These are phyloP conservation scores for Enteromius unitaeniatus DNA, from an alignment of 2,797 vertebrate genomes.

Conservation along the genomic window DNA sequence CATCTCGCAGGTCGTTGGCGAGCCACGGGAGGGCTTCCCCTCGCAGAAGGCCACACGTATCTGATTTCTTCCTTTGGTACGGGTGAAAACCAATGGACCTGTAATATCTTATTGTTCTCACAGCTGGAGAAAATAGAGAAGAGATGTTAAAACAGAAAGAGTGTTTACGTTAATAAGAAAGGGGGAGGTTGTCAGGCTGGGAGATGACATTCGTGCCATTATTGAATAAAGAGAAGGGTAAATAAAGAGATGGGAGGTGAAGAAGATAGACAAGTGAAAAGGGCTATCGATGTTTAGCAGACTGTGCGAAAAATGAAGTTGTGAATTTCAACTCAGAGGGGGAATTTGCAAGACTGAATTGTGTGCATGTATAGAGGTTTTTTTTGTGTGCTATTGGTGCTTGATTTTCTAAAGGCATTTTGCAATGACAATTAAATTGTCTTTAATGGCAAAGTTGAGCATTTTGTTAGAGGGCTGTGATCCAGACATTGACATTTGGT, in stretches of 20 bases:
- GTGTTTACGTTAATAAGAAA: conserved; percentile 1
- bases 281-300: background rate
- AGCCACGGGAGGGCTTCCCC: conserved; percentile 45
- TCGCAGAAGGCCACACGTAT: conserved; percentile 51
- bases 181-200: conserved; percentile 12
- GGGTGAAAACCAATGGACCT: conserved; percentile 53
- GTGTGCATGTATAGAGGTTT: background rate
- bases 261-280: conserved; percentile 14
- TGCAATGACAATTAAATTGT: too few relatives aligned
- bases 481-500: background rate
- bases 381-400: background rate
- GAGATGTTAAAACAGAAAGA: conserved; percentile 45
- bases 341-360: background rate
- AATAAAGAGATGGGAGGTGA: conserved; percentile 32
- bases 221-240: conserved; percentile 45
- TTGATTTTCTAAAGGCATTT: background rate
- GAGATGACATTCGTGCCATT: conserved; percentile 39
- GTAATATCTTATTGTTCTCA: conserved; percentile 48
- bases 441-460: background rate
- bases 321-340: background rate
- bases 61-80: conserved; percentile 48
- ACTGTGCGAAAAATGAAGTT: background rate
- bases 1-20: conserved; percentile 55
- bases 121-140: conserved; percentile 45
- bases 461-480: background rate